Evolutionary conservation across 2,888 invertebrate species (phyloP).

Genomic region (Synergus japonicus): DNA sequence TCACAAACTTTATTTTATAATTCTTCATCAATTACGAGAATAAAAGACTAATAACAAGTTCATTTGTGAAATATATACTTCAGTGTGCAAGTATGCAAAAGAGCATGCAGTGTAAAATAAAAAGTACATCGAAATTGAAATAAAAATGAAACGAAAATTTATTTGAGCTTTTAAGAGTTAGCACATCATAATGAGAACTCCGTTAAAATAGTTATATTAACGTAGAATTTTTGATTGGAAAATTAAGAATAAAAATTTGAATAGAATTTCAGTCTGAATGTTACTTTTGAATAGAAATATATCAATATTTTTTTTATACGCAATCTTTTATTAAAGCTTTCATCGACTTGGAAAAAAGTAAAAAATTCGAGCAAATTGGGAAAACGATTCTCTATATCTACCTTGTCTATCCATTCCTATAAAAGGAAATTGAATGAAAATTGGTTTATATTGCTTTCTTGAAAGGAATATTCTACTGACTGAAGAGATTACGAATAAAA

Average conservation of each 20-base stretch:
- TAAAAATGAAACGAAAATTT: not conserved
- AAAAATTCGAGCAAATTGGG: constrained; percentile 12
- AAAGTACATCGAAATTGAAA: not conserved
- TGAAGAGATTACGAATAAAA: constrained; percentile 1
- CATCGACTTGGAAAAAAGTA: not conserved
- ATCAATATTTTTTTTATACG: not conserved
- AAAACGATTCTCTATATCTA: constrained; percentile 9
- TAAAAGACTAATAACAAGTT: not conserved
- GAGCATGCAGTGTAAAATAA: not conserved
- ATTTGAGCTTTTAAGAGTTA: not conserved
- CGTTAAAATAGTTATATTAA: too few relatives aligned
- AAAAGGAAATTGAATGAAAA: constrained; percentile 36
- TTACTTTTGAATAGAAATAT: not conserved
- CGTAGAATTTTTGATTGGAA: too few relatives aligned
- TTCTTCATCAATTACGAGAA: not conserved
- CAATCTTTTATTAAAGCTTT: constrained; percentile 2
- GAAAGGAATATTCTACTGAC: not conserved
- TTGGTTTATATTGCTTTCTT: constrained; percentile 17
- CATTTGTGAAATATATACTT: not conserved
- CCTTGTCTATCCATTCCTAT: not conserved
- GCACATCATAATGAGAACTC: not conserved
- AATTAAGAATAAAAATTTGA: too few relatives aligned
- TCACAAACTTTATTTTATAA: not conserved
- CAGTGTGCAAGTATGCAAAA: constrained; percentile 1
- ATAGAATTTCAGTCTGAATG: too few relatives aligned